Base-by-base conservation (phyloP, 2,113 vertebrate genomes). In the Mionectes macconnelli region DNA sequence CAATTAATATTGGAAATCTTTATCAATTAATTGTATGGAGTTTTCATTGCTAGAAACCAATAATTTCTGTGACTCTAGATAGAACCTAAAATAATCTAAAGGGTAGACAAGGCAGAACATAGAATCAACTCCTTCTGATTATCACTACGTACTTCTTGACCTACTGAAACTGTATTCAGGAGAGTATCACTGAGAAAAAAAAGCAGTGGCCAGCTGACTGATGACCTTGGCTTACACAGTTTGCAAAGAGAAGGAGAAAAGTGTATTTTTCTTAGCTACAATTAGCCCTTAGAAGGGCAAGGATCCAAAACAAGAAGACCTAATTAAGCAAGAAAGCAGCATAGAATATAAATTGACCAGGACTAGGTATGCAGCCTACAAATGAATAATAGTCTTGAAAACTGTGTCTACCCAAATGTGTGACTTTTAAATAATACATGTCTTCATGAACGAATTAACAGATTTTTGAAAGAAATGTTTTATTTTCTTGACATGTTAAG, bases 371-470 rank as follows among this genome's bases (percentile, higher is more conserved):
- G 55, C 68, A 93, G 69, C 39, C 73, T 75, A 67, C 44, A 89
- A 92, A 91, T 82, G 10, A 89, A 12, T 67, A 81, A 93, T 25
- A 72, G 75, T 78, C 84, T 84, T 78, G 91, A 92, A 95, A 94
- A 87, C 47, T 33, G 56, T 73, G 87, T 81, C 79, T 78, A 74
- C 47, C 94, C 64, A 78, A 92, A 94, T 60, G 64, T 72, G 66
- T 90, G 80, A 77, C 87, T 94, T 89, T 75, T 97, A 92, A 97
- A 97, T 96, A 96, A 94, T 96, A 60, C 77, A 95, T 95, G 64
- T 59, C 77, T 84, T 97, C 94, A 96, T 93, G 80, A 97, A 94
- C 96, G 96, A 92, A 94, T 95, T 92, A 95, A 87, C 87, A 94
- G 85, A 24, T 93, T 92, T 92, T 92, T 94, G 69, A 96, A 96